Evolutionary conservation across 2,113 vertebrate species (phyloP).

Genomic region (Corythaeola cristata): DNA sequence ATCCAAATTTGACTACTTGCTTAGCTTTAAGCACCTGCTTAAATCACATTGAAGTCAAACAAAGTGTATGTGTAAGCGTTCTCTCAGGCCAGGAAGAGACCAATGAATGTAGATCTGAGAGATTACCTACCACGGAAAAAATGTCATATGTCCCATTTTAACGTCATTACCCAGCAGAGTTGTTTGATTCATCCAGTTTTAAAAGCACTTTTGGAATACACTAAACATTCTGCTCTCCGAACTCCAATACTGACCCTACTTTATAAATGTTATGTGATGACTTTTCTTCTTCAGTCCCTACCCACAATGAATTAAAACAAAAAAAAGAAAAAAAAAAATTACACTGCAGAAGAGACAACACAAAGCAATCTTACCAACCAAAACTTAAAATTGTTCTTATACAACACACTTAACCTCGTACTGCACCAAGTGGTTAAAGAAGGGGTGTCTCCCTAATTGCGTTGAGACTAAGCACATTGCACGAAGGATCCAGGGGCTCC

Average conservation of each 20-base stretch:
- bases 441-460: neutral
- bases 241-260: too few relatives aligned
- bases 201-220: neutral
- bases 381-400: neutral
- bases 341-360: accelerated
- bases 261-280: neutral
- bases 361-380: neutral
- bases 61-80: neutral
- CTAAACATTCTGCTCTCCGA: neutral
- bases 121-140: neutral
- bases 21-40: neutral
- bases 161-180: neutral
- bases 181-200: neutral
- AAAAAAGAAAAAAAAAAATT: neutral
- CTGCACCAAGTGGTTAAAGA: neutral
- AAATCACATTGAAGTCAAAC: neutral
- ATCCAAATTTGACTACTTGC: neutral
- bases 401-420: accelerated
- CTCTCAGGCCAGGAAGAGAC: neutral
- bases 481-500: neutral
- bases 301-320: neutral
- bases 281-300: neutral
- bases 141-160: neutral
- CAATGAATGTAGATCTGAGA: neutral
- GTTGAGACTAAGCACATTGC: neutral